Evolutionary conservation across 2,888 invertebrate species (phyloP).

Genomic region (Melanchra persicariae): DNA sequence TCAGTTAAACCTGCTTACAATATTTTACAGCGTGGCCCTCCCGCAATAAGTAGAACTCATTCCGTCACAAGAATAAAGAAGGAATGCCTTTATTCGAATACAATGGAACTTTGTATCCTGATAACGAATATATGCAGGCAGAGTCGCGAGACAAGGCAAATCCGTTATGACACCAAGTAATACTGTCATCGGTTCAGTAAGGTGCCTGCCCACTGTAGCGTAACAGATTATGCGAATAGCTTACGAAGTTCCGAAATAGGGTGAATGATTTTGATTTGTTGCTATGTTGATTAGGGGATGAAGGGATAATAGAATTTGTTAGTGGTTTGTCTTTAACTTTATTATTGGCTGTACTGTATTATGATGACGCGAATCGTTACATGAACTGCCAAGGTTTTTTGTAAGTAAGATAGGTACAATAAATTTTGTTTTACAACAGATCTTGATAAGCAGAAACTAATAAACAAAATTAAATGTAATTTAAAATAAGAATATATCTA

Average conservation of each 20-base stretch:
- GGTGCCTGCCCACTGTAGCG: conserved; percentile 51
- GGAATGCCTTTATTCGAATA: conserved; percentile 63
- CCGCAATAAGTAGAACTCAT: conserved; percentile 71
- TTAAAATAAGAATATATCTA: not conserved
- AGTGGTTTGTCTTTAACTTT: conserved; percentile 20
- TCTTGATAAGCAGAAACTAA: not conserved
- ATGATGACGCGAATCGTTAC: not conserved
- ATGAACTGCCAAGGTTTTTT: not conserved
- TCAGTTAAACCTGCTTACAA: conserved; percentile 56
- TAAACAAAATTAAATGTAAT: not conserved
- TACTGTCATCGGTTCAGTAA: conserved; percentile 55
- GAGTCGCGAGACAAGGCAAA: conserved; percentile 71
- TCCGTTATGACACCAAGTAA: conserved; percentile 72
- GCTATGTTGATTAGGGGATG: conserved; percentile 50
- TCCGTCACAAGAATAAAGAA: conserved; percentile 73
- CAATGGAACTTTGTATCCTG: conserved; percentile 68
- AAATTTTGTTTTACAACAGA: not conserved
- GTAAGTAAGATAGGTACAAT: too few species aligned
- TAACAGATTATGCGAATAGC: conserved; percentile 55
- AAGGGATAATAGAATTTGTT: conserved; percentile 47
- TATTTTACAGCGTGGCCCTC: conserved; percentile 57
- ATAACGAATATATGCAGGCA: conserved; percentile 71
- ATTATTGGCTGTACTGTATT: not conserved
- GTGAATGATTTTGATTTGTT: conserved; percentile 51
- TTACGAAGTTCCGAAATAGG: conserved; percentile 43